A percentile compares a stretch with the other conserved stretches of the same genome.
Conservation (phyloP, 1,140 invertebrate species). For the Trichonephila inaurata region DNA sequence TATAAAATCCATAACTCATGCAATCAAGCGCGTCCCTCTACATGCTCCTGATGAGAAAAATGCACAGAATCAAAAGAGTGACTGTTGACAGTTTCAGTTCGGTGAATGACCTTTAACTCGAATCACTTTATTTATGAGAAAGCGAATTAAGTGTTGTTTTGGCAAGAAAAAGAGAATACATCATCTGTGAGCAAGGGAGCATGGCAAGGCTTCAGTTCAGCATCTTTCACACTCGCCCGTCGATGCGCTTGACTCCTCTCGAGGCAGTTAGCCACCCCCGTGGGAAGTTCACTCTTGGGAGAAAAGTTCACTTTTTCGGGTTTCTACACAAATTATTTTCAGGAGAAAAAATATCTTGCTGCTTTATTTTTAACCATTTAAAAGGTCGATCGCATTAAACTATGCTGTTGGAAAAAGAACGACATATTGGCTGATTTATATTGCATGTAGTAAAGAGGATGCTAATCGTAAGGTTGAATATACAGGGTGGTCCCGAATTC, state of each 20-base stretch:
- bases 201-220: slow-evolving; percentile 38
- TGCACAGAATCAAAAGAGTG: background rate
- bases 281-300: slow-evolving; percentile 19
- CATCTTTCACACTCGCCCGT: background rate
- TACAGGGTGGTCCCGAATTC: too few species aligned
- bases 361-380: too few species aligned
- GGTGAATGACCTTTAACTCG: slow-evolving; percentile 55
- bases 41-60: background rate
- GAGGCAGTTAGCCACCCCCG: background rate
- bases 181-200: slow-evolving; percentile 49
- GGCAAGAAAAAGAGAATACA: background rate
- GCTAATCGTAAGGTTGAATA: too few species aligned
- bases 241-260: slow-evolving; percentile 25
- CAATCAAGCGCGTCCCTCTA: background rate
- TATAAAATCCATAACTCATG: slow-evolving; percentile 15
- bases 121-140: slow-evolving; percentile 61
- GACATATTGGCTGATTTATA: too few species aligned
- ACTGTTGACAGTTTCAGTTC: slow-evolving; percentile 29
- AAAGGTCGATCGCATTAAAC: too few species aligned
- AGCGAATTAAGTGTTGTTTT: slow-evolving; percentile 20
- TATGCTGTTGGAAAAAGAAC: too few species aligned
- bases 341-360: background rate
- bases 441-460: too few species aligned
- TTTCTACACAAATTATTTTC: background rate
- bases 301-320: background rate